A percentile compares a stretch with the other conserved stretches of the same genome.
These are phyloP conservation scores for Tamandua tetradactyla DNA, from an alignment of 2,797 vertebrate species.

Conservation along the genomic window DNA sequence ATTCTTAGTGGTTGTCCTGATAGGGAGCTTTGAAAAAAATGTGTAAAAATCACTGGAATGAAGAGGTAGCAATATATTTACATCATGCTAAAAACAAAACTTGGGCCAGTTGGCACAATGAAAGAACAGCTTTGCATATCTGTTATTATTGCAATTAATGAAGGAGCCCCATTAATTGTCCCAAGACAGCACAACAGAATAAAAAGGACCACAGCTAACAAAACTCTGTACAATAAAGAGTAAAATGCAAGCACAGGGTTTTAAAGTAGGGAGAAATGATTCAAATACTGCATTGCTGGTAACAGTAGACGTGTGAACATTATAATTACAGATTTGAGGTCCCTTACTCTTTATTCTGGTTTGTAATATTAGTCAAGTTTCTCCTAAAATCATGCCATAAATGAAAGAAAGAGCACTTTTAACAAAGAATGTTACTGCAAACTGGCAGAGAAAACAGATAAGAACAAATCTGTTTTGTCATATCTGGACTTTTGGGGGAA, in stretches of 20 bases:
- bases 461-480: background rate
- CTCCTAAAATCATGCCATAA: background rate
- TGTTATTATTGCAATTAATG: too few relatives aligned
- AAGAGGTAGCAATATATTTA: background rate
- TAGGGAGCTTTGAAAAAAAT: background rate
- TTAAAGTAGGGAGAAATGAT: background rate
- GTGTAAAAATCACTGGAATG: background rate
- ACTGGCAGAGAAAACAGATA: background rate
- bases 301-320: background rate
- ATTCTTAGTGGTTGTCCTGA: slow-evolving; percentile 20
- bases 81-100: background rate
- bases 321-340: background rate
- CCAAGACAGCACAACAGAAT: background rate
- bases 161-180: background rate
- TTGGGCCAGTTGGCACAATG: background rate
- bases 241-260: background rate
- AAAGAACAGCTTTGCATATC: background rate
- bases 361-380: background rate
- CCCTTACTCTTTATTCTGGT: background rate
- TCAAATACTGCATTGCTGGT: background rate
- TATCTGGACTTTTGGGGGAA: background rate
- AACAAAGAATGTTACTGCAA: background rate
- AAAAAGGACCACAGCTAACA: background rate
- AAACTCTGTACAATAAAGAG: background rate
- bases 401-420: background rate